Conservation (phyloP, 2,888 invertebrate genomes). For the Eupithecia pulchellata region DNA sequence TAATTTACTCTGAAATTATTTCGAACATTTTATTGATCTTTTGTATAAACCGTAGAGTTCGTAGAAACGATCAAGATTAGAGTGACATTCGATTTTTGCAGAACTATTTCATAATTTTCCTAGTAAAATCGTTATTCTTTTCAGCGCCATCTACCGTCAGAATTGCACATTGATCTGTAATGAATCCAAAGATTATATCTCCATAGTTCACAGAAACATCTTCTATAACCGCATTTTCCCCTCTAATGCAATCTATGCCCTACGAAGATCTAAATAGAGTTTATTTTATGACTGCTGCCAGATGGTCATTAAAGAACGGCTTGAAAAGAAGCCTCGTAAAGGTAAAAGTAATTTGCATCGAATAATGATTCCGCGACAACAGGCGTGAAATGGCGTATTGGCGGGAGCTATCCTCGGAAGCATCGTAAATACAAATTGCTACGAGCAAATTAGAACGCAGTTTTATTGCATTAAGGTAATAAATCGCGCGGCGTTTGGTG, state of each 20-base stretch:
- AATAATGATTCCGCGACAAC: slow-evolving; percentile 64
- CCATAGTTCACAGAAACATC: slow-evolving; percentile 52
- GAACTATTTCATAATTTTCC: slow-evolving; percentile 10
- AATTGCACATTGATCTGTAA: slow-evolving; percentile 41
- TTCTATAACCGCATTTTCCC: slow-evolving; percentile 48
- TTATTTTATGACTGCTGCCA: slow-evolving; percentile 45
- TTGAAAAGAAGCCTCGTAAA: slow-evolving; percentile 72
- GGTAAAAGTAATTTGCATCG: slow-evolving; percentile 78
- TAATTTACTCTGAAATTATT: slow-evolving; percentile 2
- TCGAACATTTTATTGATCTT: not conserved
- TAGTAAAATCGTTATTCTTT: slow-evolving; percentile 12
- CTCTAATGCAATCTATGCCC: slow-evolving; percentile 8
- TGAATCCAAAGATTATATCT: slow-evolving; percentile 45
- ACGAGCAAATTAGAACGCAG: slow-evolving; percentile 79
- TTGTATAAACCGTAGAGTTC: not conserved
- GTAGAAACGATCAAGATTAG: not conserved
- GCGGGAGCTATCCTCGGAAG: slow-evolving; percentile 59
- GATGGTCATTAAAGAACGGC: slow-evolving; percentile 55
- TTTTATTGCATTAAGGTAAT: slow-evolving; percentile 77
- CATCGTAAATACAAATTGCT: slow-evolving; percentile 73
- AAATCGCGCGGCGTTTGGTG: slow-evolving; percentile 66
- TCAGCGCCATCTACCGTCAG: slow-evolving; percentile 12
- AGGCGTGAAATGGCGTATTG: slow-evolving; percentile 79
- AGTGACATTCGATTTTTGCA: not conserved
- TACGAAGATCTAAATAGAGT: slow-evolving; percentile 42